These are phyloP conservation scores for Chlorospingus flavigularis DNA, from an alignment of 2,797 vertebrate genomes.

Conservation along the genomic window DNA sequence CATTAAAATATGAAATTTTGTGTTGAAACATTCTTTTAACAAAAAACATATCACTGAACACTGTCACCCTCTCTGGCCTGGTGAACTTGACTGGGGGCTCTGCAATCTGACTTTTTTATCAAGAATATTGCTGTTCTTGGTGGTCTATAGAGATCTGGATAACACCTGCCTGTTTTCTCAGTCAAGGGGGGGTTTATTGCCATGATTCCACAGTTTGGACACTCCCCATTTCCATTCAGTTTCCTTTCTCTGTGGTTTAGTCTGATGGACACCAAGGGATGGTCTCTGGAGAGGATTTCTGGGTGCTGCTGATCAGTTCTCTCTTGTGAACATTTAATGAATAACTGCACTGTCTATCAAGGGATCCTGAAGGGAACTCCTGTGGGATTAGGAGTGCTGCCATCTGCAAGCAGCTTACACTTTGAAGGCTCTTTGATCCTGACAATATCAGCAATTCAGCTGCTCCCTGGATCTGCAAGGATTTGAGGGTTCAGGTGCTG, in stretches of 20 bases:
- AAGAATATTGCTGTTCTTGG: neutral
- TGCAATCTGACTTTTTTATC: neutral
- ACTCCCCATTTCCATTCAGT: neutral
- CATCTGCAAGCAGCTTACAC: slow-evolving; percentile 21
- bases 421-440: slow-evolving; percentile 42
- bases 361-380: slow-evolving; percentile 7
- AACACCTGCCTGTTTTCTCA: neutral
- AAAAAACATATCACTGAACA: neutral
- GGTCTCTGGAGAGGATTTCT: neutral
- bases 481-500: neutral
- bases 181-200: neutral
- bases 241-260: neutral
- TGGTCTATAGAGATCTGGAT: neutral
- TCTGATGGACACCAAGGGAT: neutral
- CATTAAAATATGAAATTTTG: neutral
- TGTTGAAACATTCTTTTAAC: neutral
- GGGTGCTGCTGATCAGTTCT: neutral
- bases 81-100: neutral
- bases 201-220: neutral
- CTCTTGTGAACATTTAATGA: neutral
- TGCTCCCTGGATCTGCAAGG: neutral
- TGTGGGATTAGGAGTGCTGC: slow-evolving; percentile 11
- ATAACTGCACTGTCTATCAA: neutral
- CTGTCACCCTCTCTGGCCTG: neutral
- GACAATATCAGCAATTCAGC: neutral